These are phyloP conservation scores for Papilio helenus DNA, from an alignment of 1,140 invertebrate genomes.

Conservation along the genomic window DNA sequence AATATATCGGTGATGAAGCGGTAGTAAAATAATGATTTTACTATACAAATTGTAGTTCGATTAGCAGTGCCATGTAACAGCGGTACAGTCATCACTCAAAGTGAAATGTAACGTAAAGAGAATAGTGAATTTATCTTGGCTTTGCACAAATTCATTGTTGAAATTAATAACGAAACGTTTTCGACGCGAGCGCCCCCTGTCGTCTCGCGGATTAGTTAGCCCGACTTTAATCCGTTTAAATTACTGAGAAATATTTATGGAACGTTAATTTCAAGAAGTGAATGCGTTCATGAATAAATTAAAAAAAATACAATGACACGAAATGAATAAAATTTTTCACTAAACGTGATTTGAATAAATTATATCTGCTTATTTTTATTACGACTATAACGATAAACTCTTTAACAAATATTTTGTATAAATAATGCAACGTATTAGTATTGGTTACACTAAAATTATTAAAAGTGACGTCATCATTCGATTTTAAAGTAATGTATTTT, in stretches of 20 bases:
- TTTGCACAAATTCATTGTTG: conserved; percentile 24
- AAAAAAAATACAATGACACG: not conserved
- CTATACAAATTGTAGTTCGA: not conserved
- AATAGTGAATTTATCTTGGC: conserved; percentile 23
- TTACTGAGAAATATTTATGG: conserved; percentile 24
- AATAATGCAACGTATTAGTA: not conserved
- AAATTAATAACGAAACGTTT: conserved; percentile 16
- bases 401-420: not conserved
- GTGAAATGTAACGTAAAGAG: conserved; percentile 8
- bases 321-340: not conserved
- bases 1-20: not conserved
- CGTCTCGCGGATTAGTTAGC: conserved; percentile 15
- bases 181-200: conserved; percentile 3
- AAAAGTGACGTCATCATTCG: no score
- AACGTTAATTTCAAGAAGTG: conserved; percentile 14
- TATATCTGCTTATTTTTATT: not conserved
- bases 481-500: no score
- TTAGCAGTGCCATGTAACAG: not conserved
- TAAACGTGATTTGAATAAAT: not conserved
- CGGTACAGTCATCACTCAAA: conserved; percentile 7
- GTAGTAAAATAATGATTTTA: not conserved
- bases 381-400: not conserved
- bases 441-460: no score
- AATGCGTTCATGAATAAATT: conserved; percentile 16
- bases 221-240: conserved; percentile 19